Percentiles rank a stretch among this genome's conserved stretches.
These are phyloP conservation scores for Ochropleura plecta DNA, from an alignment of 2,888 invertebrate genomes.

Conservation along the genomic window DNA sequence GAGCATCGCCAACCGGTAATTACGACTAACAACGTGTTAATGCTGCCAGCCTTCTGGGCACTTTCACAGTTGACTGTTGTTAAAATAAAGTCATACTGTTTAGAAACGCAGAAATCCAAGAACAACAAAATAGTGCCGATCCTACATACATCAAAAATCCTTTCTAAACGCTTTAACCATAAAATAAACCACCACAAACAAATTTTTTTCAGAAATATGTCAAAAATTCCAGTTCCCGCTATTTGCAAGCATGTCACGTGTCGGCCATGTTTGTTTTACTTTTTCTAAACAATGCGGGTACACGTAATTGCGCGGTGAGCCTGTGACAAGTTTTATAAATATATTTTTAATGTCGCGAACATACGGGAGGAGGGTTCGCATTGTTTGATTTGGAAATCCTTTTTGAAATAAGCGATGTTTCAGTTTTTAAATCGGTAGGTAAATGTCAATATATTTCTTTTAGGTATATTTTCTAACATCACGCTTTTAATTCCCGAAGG, in stretches of 20 bases:
- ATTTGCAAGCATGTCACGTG: slow-evolving; percentile 60
- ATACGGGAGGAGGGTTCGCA: slow-evolving; percentile 39
- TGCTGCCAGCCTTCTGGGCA: too few species aligned
- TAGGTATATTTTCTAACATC: background rate
- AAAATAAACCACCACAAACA: slow-evolving; percentile 34
- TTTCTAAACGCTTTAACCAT: slow-evolving; percentile 17
- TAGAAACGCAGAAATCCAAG: background rate
- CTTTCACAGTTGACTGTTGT: too few species aligned
- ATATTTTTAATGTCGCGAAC: slow-evolving; percentile 66
- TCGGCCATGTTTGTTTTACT: slow-evolving; percentile 60
- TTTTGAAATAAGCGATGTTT: background rate
- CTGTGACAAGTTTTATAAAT: slow-evolving; percentile 64
- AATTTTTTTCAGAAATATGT: slow-evolving; percentile 49
- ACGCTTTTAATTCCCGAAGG: too few species aligned
- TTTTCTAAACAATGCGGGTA: slow-evolving; percentile 68
- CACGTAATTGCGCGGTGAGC: slow-evolving; percentile 60
- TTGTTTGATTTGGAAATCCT: slow-evolving; percentile 29
- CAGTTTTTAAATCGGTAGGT: background rate
- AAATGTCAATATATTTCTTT: background rate
- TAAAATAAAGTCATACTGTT: background rate
- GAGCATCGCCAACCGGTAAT: too few species aligned
- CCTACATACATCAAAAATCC: background rate
- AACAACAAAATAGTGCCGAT: background rate
- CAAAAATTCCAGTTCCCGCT: slow-evolving; percentile 46
- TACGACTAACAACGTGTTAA: too few species aligned